A percentile compares a stretch with the other conserved stretches of the same genome.
These are phyloP conservation scores for Serrognathus titanus DNA, from an alignment of 2,888 invertebrate species.

Conservation along the genomic window DNA sequence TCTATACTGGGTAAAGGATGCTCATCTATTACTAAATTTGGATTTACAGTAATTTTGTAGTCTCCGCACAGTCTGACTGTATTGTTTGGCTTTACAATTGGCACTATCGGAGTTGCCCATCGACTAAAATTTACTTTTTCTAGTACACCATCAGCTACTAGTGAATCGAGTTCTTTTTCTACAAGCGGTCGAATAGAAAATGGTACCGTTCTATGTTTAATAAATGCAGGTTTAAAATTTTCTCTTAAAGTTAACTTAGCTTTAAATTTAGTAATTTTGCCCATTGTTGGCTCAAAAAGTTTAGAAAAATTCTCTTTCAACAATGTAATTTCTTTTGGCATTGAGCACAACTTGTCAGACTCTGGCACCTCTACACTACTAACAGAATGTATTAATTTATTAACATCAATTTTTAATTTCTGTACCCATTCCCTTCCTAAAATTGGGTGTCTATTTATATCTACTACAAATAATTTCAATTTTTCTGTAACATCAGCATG, in stretches of 20 bases:
- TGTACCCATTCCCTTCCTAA: slow-evolving; percentile 30
- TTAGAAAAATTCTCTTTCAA: no score
- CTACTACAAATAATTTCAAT: slow-evolving; percentile 23
- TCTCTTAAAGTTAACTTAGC: slow-evolving; percentile 19
- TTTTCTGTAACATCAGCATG: slow-evolving; percentile 4
- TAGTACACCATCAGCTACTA: slow-evolving; percentile 24
- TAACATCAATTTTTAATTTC: slow-evolving; percentile 15
- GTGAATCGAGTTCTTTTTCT: no score
- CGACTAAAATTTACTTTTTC: slow-evolving; percentile 27
- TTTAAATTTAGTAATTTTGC: slow-evolving; percentile 16
- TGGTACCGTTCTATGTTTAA: slow-evolving; percentile 17
- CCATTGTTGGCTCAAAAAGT: slow-evolving; percentile 12
- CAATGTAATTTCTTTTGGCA: no score
- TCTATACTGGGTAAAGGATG: slow-evolving; percentile 28
- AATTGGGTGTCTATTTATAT: slow-evolving; percentile 25
- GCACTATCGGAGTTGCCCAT: slow-evolving; percentile 39
- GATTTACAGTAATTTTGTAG: slow-evolving; percentile 29
- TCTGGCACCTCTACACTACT: no score
- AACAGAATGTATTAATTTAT: no score
- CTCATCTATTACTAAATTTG: slow-evolving; percentile 22
- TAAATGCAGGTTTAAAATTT: slow-evolving; percentile 21
- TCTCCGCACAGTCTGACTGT: slow-evolving; percentile 29
- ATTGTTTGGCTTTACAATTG: slow-evolving; percentile 31
- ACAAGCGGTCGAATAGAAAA: slow-evolving; percentile 17
- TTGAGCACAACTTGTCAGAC: no score